A percentile compares a stretch with the other conserved stretches of the same genome.
Evolutionary conservation across 1,140 invertebrate genomes (phyloP).

Genomic region (Orussus abietinus): DNA sequence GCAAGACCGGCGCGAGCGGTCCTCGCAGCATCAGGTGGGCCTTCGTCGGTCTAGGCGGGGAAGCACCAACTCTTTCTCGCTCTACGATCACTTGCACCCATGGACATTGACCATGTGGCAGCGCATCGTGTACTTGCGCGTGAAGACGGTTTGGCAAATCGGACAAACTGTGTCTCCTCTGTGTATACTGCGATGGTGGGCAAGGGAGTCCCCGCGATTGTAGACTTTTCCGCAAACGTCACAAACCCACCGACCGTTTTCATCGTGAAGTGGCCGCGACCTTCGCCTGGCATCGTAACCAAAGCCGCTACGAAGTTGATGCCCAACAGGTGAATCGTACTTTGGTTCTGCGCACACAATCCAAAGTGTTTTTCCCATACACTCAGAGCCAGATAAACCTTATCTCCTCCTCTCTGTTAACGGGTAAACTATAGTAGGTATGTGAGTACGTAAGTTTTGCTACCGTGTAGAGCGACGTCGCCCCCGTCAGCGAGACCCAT

Average conservation of each 20-base stretch:
- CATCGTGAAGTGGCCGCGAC: constrained; percentile 41
- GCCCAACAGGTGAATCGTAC: constrained; percentile 35
- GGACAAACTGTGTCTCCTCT: constrained; percentile 54
- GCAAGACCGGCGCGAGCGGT: too few species aligned
- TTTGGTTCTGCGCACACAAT: constrained; percentile 52
- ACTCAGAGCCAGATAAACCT: constrained; percentile 27
- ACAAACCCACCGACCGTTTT: constrained; percentile 50
- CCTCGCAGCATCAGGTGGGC: too few species aligned
- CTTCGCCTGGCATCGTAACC: constrained; percentile 32
- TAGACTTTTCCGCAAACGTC: constrained; percentile 53
- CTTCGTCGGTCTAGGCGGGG: too few species aligned
- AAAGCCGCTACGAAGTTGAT: constrained; percentile 30
- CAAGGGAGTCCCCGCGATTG: constrained; percentile 50
- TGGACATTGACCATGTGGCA: constrained; percentile 52
- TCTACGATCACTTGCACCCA: constrained; percentile 37
- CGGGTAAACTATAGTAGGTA: too few species aligned
- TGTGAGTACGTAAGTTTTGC: too few species aligned
- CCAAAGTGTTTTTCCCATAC: constrained; percentile 50
- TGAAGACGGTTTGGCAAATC: constrained; percentile 53
- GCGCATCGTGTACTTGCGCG: constrained; percentile 53
- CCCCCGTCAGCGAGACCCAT: too few species aligned
- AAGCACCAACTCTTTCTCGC: too few species aligned
- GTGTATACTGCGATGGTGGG: constrained; percentile 56
- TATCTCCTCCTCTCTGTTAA: too few species aligned
- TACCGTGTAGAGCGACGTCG: too few species aligned